Base-by-base conservation (phyloP, 2,888 invertebrate genomes). In the Formica aserva region DNA sequence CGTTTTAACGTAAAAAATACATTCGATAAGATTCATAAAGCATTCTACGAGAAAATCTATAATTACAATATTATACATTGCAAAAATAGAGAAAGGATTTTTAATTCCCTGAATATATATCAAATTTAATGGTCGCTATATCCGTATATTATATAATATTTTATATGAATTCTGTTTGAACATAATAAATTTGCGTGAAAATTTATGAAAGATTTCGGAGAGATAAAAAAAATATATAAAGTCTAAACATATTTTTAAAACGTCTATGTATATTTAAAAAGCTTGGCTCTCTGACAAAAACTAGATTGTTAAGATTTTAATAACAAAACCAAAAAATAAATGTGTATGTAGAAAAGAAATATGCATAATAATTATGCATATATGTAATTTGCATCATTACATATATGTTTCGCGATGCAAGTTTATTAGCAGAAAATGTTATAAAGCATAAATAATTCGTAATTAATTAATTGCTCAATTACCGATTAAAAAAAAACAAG, bases 31-130 rank as follows among this genome's bases (percentile, higher is more conserved):
- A 67, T 38, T 77, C n/a, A 32, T 15, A 55, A 72, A 77, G 57
- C 4, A n/a, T 22, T 5, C 32, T 78, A 41, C 5, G 11, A 55
- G 29, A 41, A 71, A 78, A 71, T 78, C 41, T 77, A 41, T 41
- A 57, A 77, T 69, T 38, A 38, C 18, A 26, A 76, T 76, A n/a
- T 48, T 35, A 45, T 18, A 18, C 41, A 45, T 45, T 8, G 18
- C 26, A 29, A 6, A 29, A 1, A 41, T 2, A 29, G 32, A 32
- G 1, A 32, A 5, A 41, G 26, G 0, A 52, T 52, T 57, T 57
- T 78, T 41, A 38, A 69, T 41, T 32, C 32, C 13, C 8, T n/a
- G 11, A 32, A 45, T 45, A 45, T 35, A 26, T 11, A 48, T 48
- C 48, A 48, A 48, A 63, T 48, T 18, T 76, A 52, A 66, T 67